These are phyloP conservation scores for Lasioglossum vierecki DNA, from an alignment of 2,888 invertebrate species.

Conservation along the genomic window DNA sequence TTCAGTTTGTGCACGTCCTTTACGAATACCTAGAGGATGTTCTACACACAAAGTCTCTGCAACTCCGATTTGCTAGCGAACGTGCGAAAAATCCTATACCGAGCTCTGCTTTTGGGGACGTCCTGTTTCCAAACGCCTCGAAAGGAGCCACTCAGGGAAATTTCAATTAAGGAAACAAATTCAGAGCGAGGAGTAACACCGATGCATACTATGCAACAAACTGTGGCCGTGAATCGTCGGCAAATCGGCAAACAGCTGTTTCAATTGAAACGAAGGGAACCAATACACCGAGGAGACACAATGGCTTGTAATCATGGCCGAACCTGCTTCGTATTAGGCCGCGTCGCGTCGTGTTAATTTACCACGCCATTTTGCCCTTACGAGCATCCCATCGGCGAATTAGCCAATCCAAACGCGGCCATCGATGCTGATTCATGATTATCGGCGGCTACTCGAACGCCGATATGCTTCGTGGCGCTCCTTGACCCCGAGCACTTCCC, in stretches of 20 bases:
- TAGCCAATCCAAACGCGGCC: not conserved
- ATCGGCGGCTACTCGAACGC: not conserved
- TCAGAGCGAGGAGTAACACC: not conserved
- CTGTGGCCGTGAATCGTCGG: not conserved
- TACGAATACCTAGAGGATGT: not conserved
- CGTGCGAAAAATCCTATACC: not conserved
- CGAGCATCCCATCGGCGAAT: not conserved
- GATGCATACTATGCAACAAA: slow-evolving; percentile 16
- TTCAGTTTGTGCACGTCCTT: not conserved
- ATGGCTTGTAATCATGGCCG: not conserved
- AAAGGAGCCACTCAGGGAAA: slow-evolving; percentile 7
- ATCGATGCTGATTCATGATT: not conserved
- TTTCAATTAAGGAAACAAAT: slow-evolving; percentile 34
- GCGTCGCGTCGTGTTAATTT: not conserved
- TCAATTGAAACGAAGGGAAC: slow-evolving; percentile 15
- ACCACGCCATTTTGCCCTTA: not conserved
- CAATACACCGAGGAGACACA: not conserved
- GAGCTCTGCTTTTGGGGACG: not conserved
- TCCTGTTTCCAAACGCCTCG: not conserved
- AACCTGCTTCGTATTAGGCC: not conserved
- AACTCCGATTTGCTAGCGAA: not conserved
- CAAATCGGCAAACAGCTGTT: no score
- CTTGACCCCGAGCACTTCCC: not conserved
- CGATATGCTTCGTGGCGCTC: not conserved
- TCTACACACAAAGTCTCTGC: not conserved